These are phyloP conservation scores for Grammomys dolichurus DNA, from an alignment of 2,113 vertebrate species.

Conservation along the genomic window DNA sequence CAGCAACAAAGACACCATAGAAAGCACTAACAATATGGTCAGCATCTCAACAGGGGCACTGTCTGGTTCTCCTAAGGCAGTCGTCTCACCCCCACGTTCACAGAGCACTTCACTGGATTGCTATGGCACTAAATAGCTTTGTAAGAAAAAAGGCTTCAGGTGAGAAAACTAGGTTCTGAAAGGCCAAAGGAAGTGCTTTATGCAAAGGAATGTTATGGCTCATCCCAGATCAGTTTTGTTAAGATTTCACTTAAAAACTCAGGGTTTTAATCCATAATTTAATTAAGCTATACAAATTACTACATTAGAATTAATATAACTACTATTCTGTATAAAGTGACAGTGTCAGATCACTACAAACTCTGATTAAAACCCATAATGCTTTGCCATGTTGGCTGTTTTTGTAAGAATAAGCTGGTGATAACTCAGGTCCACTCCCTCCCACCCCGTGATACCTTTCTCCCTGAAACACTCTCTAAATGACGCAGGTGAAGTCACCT, in stretches of 20 bases:
- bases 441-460: background rate
- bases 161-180: background rate
- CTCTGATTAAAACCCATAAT: background rate
- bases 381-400: conserved; percentile 16
- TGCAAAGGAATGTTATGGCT: background rate
- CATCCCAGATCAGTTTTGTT: background rate
- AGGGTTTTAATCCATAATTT: conserved; percentile 27
- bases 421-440: conserved; percentile 2
- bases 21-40: background rate
- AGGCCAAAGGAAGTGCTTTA: conserved; percentile 43
- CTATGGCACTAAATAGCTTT: background rate
- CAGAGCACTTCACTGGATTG: background rate
- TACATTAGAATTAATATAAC: conserved; percentile 8
- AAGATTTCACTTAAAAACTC: background rate
- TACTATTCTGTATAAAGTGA: conserved; percentile 32
- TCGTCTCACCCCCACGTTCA: background rate
- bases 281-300: background rate
- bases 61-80: background rate
- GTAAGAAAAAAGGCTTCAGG: background rate
- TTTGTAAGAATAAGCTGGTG: background rate
- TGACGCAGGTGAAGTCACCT: background rate
- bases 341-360: background rate
- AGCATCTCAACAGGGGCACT: conserved; percentile 24
- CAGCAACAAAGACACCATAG: background rate
- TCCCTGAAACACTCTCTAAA: background rate